A percentile compares a stretch with the other conserved stretches of the same genome.
These are phyloP conservation scores for Gibbula magus DNA, from an alignment of 2,888 invertebrate genomes.

Conservation along the genomic window DNA sequence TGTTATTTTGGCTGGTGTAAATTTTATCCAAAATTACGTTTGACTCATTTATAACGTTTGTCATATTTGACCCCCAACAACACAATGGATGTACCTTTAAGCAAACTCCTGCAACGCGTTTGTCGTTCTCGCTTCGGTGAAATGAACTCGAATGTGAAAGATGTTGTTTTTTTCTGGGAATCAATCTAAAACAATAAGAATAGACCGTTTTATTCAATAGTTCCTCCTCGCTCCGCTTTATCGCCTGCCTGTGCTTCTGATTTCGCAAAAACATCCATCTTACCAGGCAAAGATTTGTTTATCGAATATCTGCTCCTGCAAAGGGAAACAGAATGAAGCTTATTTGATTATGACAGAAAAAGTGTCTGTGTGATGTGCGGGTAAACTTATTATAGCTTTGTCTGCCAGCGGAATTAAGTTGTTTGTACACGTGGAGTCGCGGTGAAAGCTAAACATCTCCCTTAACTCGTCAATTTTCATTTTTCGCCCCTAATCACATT, in stretches of 20 bases:
- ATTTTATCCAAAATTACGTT: no score
- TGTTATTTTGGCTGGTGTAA: no score
- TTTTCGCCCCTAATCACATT: not conserved
- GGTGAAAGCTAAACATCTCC: not conserved
- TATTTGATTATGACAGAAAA: constrained; percentile 16
- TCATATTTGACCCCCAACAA: no score
- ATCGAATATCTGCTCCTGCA: not conserved
- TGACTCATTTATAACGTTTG: no score
- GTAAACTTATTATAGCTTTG: not conserved
- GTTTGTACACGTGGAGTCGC: not conserved
- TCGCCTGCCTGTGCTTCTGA: not conserved
- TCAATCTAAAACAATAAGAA: no score
- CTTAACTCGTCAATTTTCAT: constrained; percentile 15
- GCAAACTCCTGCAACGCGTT: no score
- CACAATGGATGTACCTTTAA: no score
- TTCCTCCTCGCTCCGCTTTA: not conserved
- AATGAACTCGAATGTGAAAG: no score
- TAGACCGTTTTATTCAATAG: not conserved
- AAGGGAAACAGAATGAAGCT: not conserved
- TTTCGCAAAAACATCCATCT: not conserved
- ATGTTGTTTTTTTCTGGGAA: no score
- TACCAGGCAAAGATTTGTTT: not conserved
- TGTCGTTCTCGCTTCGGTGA: no score
- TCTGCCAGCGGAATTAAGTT: not conserved
- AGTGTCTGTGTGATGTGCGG: not conserved